A percentile compares a stretch with the other conserved stretches of the same genome.
Evolutionary conservation across 1,140 invertebrate species (phyloP).

Genomic region (Mycetomoellerius zeteki): DNA sequence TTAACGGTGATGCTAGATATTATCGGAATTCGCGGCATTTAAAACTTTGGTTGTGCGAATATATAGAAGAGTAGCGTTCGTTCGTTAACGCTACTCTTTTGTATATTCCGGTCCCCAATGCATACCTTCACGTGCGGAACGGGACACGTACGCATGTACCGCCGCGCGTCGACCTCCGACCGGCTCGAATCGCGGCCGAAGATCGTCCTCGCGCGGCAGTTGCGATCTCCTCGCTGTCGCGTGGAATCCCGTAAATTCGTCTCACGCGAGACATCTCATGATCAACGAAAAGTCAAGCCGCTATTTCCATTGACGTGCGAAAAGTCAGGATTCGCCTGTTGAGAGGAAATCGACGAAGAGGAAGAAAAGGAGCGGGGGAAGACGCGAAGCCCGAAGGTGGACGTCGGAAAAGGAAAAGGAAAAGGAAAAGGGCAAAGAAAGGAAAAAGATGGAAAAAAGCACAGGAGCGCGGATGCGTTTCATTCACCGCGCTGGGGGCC

Average conservation of each 20-base stretch:
- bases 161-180: slow-evolving; percentile 27
- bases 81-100: slow-evolving; percentile 9
- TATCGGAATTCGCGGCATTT: slow-evolving; percentile 6
- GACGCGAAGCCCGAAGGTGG: background rate
- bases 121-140: slow-evolving; percentile 4
- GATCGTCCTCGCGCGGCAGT: slow-evolving; percentile 13
- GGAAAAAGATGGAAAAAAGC: background rate
- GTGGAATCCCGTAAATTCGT: slow-evolving; percentile 59
- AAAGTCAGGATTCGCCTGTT: slow-evolving; percentile 48
- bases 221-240: background rate
- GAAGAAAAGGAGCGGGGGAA: background rate
- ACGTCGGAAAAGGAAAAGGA: slow-evolving; percentile 19
- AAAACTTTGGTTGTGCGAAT: background rate
- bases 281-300: slow-evolving; percentile 38
- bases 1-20: background rate
- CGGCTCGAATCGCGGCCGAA: slow-evolving; percentile 15
- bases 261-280: slow-evolving; percentile 45
- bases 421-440: slow-evolving; percentile 1
- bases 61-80: background rate
- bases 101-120: background rate
- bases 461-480: slow-evolving; percentile 66
- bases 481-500: slow-evolving; percentile 76
- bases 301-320: slow-evolving; percentile 60
- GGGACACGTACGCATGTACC: slow-evolving; percentile 15
- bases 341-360: slow-evolving; percentile 1